These are phyloP conservation scores for Syrphus vitripennis DNA, from an alignment of 2,888 invertebrate genomes.

Conservation along the genomic window DNA sequence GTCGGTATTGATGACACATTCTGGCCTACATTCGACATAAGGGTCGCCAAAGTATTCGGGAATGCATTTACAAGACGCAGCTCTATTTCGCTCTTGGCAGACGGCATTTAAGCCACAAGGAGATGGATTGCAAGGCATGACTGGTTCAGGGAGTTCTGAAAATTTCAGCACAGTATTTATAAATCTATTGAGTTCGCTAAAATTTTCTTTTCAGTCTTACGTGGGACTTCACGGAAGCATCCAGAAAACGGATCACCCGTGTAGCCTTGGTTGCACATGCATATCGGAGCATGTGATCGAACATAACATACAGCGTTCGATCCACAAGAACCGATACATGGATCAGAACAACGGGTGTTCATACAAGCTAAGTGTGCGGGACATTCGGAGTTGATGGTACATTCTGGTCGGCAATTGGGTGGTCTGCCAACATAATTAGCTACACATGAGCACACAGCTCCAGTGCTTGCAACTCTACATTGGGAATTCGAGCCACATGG, in stretches of 20 bases:
- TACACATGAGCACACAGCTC: conserved; percentile 84
- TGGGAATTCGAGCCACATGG: conserved; percentile 86
- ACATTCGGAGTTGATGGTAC: conserved; percentile 83
- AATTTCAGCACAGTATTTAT: conserved; percentile 14
- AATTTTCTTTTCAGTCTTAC: conserved; percentile 79
- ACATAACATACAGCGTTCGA: conserved; percentile 85
- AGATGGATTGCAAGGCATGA: conserved; percentile 84
- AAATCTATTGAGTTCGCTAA: not conserved
- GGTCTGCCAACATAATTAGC: conserved; percentile 84
- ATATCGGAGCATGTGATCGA: conserved; percentile 82
- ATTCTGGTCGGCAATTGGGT: conserved; percentile 86
- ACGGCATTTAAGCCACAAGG: conserved; percentile 87
- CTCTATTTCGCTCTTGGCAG: conserved; percentile 85
- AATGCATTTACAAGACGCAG: conserved; percentile 85
- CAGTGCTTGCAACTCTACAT: conserved; percentile 82
- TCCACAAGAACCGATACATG: conserved; percentile 87
- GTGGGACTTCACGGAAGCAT: conserved; percentile 80
- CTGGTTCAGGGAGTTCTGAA: conserved; percentile 81
- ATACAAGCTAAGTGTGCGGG: conserved; percentile 82
- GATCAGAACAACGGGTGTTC: conserved; percentile 83
- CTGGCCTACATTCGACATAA: conserved; percentile 85
- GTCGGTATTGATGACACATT: conserved; percentile 86
- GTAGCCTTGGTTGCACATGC: conserved; percentile 82
- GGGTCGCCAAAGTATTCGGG: conserved; percentile 86
- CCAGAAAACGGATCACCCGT: conserved; percentile 86